Percentiles rank a stretch among this genome's conserved stretches.
These are phyloP conservation scores for Oreonectes daqikongensis DNA, from an alignment of 2,797 vertebrate species.

Conservation along the genomic window DNA sequence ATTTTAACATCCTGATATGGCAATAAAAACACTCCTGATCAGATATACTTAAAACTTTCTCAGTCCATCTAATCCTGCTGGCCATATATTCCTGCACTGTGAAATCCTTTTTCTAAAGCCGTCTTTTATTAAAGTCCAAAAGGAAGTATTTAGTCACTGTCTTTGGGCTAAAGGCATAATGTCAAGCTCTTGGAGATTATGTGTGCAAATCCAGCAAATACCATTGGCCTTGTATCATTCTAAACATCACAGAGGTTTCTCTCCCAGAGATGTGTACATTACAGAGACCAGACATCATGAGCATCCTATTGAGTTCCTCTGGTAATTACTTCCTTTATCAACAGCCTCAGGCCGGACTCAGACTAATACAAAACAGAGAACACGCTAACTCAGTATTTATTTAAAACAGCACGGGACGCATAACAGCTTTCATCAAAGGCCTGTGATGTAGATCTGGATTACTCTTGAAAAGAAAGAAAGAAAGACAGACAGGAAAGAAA, in stretches of 20 bases:
- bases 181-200: constrained; percentile 14
- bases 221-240: constrained; percentile 28
- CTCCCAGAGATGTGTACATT: constrained; percentile 30
- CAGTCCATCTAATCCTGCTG: too few species aligned
- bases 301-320: constrained; percentile 44
- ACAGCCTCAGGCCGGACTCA: constrained; percentile 40
- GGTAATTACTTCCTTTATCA: constrained; percentile 57
- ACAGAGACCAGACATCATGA: constrained; percentile 49
- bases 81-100: not conserved
- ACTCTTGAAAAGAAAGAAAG: not conserved
- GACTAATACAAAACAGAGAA: constrained; percentile 56
- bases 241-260: constrained; percentile 21
- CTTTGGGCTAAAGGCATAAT: constrained; percentile 11
- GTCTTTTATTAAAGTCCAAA: not conserved
- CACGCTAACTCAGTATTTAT: not conserved
- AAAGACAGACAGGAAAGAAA: not conserved
- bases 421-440: not conserved
- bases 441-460: not conserved
- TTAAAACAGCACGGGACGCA: not conserved
- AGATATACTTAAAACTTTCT: too few species aligned
- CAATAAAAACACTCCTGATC: too few species aligned
- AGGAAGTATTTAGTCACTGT: constrained; percentile 13
- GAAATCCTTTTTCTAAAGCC: not conserved
- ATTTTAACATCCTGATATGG: too few species aligned
- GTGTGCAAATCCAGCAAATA: not conserved